Conservation (phyloP, 2,888 invertebrate species). For the Drosophila ezoana region DNA sequence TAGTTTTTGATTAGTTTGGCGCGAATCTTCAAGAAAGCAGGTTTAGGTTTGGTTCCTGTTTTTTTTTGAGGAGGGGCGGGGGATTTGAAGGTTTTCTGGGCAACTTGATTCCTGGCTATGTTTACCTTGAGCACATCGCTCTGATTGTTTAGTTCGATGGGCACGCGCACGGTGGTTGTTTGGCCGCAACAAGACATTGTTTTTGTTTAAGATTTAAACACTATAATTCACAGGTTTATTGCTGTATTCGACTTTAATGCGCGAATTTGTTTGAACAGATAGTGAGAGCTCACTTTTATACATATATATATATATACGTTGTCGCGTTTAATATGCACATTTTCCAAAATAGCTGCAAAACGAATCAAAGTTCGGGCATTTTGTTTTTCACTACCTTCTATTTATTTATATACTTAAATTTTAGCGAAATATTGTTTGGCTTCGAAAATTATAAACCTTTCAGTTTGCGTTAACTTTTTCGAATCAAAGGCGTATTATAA, state of each 20-base stretch:
- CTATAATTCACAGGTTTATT: slow-evolving; percentile 39
- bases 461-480: neutral
- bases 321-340: slow-evolving; percentile 66
- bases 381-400: neutral
- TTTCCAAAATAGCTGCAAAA: slow-evolving; percentile 53
- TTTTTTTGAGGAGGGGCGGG: neutral
- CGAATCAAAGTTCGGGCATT: slow-evolving; percentile 4
- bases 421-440: too few relatives aligned
- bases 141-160: slow-evolving; percentile 91
- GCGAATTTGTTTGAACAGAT: neutral
- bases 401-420: neutral
- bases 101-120: neutral
- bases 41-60: slow-evolving; percentile 27
- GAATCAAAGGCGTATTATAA: slow-evolving; percentile 44
- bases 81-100: slow-evolving; percentile 7
- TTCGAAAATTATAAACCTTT: slow-evolving; percentile 29
- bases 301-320: slow-evolving; percentile 4
- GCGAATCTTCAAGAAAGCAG: slow-evolving; percentile 34
- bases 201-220: slow-evolving; percentile 44
- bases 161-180: slow-evolving; percentile 90
- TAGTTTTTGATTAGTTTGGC: slow-evolving; percentile 55
- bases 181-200: slow-evolving; percentile 89
- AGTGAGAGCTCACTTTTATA: slow-evolving; percentile 17
- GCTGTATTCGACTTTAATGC: slow-evolving; percentile 29
- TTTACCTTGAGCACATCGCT: slow-evolving; percentile 92